A percentile compares a stretch with the other conserved stretches of the same genome.
Evolutionary conservation across 35 echinoderm and acorn worm genomes (phyloP).

Genomic region (Ophiothrix spiculata): DNA sequence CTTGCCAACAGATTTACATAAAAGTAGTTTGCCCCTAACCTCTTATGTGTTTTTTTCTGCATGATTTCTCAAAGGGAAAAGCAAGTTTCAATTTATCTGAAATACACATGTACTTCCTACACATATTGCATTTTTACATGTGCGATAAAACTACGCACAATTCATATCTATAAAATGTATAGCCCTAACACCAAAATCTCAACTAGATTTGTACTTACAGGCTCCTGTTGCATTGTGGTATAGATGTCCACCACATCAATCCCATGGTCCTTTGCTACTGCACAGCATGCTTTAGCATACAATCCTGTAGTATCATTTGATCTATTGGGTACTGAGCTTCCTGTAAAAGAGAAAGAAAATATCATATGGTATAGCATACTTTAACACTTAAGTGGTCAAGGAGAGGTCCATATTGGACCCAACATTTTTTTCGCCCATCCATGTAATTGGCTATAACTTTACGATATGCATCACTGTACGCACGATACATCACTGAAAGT

Average conservation of each 20-base stretch:
- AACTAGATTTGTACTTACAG: slow-evolving; percentile 29
- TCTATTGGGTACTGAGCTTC: slow-evolving; percentile 54
- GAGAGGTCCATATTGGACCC: background rate
- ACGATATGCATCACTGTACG: background rate
- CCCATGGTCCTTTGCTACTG: slow-evolving; percentile 50
- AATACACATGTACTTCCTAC: no score
- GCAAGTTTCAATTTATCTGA: no score
- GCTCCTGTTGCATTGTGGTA: slow-evolving; percentile 69
- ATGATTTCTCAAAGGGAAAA: no score
- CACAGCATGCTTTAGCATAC: slow-evolving; percentile 70
- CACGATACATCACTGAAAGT: background rate
- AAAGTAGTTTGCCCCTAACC: no score
- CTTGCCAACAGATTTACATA: no score
- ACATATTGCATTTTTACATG: no score
- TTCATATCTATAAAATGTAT: no score
- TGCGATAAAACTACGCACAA: no score
- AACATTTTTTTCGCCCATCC: no score
- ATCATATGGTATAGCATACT: background rate
- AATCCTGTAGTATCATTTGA: slow-evolving; percentile 58
- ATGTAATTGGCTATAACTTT: background rate
- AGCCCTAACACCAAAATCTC: no score
- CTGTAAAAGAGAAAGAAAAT: background rate
- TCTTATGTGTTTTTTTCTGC: no score
- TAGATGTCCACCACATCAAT: slow-evolving; percentile 59
- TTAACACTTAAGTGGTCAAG: background rate